phyloP scores from a whole-genome alignment of 2,797 vertebrate genomes.

The Mus caroli region DNA sequence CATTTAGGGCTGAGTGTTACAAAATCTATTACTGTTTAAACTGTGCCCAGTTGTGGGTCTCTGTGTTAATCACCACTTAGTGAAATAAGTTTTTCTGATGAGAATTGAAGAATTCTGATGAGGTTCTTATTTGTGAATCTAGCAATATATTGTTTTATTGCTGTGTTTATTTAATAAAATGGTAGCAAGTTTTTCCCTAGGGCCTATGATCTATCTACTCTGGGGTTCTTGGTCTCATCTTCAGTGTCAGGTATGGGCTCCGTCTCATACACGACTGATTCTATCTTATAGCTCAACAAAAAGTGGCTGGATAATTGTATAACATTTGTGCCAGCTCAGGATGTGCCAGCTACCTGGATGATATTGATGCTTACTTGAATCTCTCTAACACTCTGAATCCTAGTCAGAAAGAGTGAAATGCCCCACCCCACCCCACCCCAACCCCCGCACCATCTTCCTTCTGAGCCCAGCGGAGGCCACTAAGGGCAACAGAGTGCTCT shows the following conservation, averaged over 20 bases:
- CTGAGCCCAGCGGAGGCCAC: too few relatives aligned
- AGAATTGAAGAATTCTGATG: not conserved
- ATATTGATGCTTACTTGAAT: not conserved
- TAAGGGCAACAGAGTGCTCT: too few relatives aligned
- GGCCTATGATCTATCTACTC: not conserved
- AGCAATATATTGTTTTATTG: not conserved
- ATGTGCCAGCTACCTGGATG: not conserved
- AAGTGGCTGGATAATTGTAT: not conserved
- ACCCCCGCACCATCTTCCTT: too few relatives aligned
- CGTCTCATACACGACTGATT: not conserved
- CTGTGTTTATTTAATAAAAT: not conserved
- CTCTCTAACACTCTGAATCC: not conserved
- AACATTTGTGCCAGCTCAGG: not conserved
- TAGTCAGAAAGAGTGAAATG: too few relatives aligned
- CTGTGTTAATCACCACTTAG: not conserved
- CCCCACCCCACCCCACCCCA: too few relatives aligned
- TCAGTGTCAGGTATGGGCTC: not conserved
- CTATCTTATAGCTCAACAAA: not conserved
- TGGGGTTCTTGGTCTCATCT: not conserved
- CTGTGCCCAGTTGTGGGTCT: not conserved
- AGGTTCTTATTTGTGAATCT: not conserved
- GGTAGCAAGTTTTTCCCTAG: not conserved
- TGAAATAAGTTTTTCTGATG: not conserved
- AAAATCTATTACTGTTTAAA: not conserved
- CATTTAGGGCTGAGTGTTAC: not conserved